Evolutionary conservation across 2,888 invertebrate genomes (phyloP).

Genomic region (Parnassius smintheus): DNA sequence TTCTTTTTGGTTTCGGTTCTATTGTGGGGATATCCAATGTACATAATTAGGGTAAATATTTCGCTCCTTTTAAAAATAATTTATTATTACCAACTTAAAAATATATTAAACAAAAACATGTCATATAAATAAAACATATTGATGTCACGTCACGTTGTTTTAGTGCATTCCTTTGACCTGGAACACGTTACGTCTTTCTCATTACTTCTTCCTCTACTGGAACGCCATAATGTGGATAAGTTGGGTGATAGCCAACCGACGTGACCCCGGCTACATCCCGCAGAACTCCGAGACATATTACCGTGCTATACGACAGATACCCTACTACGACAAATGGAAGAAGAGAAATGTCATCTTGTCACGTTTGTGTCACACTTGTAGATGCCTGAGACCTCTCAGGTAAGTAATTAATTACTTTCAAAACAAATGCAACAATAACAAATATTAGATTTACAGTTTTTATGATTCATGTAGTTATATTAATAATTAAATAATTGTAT

Average conservation of each 20-base stretch:
- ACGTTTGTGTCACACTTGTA: constrained; percentile 94
- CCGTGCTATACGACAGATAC: constrained; percentile 94
- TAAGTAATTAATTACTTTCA: constrained; percentile 29
- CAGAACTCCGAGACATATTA: constrained; percentile 95
- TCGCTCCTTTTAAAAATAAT: no score
- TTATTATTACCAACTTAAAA: no score
- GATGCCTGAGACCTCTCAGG: constrained; percentile 91
- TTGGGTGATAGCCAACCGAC: constrained; percentile 93
- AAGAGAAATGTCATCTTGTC: constrained; percentile 90
- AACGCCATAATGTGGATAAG: constrained; percentile 96
- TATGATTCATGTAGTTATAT: no score
- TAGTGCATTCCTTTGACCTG: constrained; percentile 94
- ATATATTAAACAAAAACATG: no score
- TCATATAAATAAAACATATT: no score
- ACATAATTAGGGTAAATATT: constrained; percentile 87
- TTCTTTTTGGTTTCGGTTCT: constrained; percentile 92
- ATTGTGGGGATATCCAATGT: constrained; percentile 97
- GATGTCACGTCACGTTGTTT: not conserved
- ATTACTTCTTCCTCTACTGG: constrained; percentile 95
- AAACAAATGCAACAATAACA: no score
- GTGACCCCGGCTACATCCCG: constrained; percentile 94
- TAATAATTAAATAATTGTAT: no score
- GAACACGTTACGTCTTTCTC: constrained; percentile 92
- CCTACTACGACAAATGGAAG: constrained; percentile 96
- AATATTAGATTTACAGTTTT: no score